A percentile compares a stretch with the other conserved stretches of the same genome.
Conservation (phyloP, 2,797 vertebrate species). For the Eulemur coronatus region DNA sequence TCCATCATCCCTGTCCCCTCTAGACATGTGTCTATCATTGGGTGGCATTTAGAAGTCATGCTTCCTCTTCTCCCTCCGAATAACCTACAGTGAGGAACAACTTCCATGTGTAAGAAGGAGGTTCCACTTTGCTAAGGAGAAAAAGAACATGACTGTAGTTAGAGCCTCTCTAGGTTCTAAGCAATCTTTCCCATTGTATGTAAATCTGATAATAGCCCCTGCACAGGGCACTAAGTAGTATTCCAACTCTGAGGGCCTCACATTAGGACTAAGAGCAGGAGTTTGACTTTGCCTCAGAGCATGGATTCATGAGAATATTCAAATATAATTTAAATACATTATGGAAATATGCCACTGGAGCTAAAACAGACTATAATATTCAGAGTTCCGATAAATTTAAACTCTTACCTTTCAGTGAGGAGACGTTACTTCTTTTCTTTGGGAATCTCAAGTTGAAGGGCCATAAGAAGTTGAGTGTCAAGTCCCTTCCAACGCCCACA, state of each 20-base stretch:
- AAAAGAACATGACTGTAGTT: constrained; percentile 14
- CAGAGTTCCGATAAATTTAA: constrained; percentile 55
- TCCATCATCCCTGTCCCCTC: background rate
- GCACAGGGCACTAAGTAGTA: background rate
- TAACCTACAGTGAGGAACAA: background rate
- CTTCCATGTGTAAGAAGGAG: background rate
- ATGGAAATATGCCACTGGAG: constrained; percentile 10
- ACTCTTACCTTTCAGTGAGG: constrained; percentile 25
- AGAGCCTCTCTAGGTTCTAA: background rate
- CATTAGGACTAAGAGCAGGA: background rate
- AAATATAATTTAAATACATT: constrained; percentile 33
- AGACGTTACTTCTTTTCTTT: constrained; percentile 5
- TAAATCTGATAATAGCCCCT: background rate
- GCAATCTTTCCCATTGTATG: background rate
- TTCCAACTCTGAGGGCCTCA: background rate
- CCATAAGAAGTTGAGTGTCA: constrained; percentile 24
- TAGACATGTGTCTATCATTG: background rate
- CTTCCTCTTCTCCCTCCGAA: background rate
- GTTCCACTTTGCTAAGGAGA: constrained; percentile 26
- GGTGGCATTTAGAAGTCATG: background rate
- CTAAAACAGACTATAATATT: constrained; percentile 36
- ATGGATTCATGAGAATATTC: constrained; percentile 19
- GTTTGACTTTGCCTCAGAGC: constrained; percentile 6
- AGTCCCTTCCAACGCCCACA: background rate
- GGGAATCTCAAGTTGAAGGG: constrained; percentile 47